These are phyloP conservation scores for Bovichtus variegatus DNA, from an alignment of 2,797 vertebrate species.

Conservation along the genomic window DNA sequence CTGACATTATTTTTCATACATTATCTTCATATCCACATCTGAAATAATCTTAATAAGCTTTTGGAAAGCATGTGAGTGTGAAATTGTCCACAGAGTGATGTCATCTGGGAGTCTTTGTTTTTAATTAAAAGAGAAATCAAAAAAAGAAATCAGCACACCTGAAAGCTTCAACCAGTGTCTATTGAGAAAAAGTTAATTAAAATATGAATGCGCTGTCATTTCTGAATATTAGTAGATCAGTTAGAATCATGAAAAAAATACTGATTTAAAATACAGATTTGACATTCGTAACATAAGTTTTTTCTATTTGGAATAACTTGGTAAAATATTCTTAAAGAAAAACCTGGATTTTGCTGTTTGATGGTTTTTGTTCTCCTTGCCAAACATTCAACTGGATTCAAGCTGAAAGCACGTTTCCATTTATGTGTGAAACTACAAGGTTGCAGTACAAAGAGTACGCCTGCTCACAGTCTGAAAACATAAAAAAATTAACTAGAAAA, in stretches of 20 bases:
- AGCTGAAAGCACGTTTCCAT: conserved; percentile 7
- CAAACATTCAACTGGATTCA: conserved; percentile 12
- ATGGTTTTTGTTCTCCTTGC: conserved; percentile 12
- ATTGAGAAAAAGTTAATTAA: conserved; percentile 59
- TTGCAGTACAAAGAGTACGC: background rate
- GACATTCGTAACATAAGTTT: background rate
- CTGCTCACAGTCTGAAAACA: conserved; percentile 10
- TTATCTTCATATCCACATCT: conserved; percentile 61
- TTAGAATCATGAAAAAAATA: conserved; percentile 1
- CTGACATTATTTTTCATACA: conserved; percentile 15
- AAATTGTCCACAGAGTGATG: conserved; percentile 72
- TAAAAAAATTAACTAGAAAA: conserved; percentile 5
- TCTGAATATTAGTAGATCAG: conserved; percentile 28
- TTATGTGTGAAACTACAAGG: conserved; percentile 10
- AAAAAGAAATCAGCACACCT: conserved; percentile 61
- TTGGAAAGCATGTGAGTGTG: conserved; percentile 63
- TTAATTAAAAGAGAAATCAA: conserved; percentile 71
- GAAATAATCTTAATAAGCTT: conserved; percentile 67
- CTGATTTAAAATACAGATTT: background rate
- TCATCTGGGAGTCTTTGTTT: conserved; percentile 72
- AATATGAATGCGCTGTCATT: conserved; percentile 41
- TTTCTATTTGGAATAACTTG: background rate
- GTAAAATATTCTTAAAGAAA: background rate
- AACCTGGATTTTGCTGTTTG: background rate
- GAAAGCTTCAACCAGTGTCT: conserved; percentile 58